Percentiles rank a stretch among this genome's conserved stretches.
Conservation (phyloP, 2,797 vertebrate genomes). For the Capromys pilorides region DNA sequence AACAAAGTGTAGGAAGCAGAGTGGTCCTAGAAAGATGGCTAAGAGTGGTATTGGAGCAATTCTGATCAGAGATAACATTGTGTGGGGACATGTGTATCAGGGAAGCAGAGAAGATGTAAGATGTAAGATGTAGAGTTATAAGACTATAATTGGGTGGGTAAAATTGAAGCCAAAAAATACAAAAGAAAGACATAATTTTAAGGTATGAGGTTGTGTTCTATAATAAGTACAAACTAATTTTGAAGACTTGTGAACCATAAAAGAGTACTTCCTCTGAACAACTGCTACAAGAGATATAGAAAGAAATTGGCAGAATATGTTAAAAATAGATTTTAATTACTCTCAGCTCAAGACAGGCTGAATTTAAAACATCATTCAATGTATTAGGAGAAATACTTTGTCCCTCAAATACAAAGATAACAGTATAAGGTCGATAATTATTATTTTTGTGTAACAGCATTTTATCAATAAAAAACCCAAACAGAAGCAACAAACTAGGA, state of each 20-base stretch:
- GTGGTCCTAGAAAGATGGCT: not conserved
- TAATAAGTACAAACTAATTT: not conserved
- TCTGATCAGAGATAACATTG: not conserved
- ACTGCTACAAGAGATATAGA: not conserved
- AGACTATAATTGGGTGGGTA: not conserved
- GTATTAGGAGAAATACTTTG: not conserved
- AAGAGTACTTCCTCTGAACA: not conserved
- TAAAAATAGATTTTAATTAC: conserved; percentile 15
- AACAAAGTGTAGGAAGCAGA: not conserved
- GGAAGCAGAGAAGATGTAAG: not conserved
- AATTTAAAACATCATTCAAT: not conserved
- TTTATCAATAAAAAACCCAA: not conserved
- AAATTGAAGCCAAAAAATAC: conserved; percentile 24
- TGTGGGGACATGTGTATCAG: not conserved
- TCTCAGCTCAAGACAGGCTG: not conserved
- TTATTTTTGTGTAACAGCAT: not conserved
- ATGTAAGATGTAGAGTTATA: not conserved
- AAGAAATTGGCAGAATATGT: not conserved
- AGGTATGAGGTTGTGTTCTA: not conserved
- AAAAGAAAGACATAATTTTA: conserved; percentile 5
- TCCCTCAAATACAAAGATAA: not conserved
- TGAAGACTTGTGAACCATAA: not conserved
- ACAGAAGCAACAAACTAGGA: not conserved
- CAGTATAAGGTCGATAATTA: not conserved
- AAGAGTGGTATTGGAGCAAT: not conserved